Base-by-base conservation (phyloP, 2,113 vertebrate genomes). In the Pterocles gutturalis region DNA sequence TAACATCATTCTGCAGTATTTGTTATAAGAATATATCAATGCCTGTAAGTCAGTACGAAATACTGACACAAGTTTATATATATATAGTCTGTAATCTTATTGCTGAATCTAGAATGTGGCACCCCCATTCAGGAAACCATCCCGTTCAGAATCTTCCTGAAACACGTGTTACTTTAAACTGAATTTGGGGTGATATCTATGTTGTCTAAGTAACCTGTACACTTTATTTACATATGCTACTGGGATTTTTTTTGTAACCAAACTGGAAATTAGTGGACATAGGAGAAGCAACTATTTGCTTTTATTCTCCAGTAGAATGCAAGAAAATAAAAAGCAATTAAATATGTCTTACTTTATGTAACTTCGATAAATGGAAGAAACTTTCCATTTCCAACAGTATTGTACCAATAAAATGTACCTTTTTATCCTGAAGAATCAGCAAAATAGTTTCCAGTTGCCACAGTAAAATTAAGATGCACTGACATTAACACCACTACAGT, bases 291-390 rank as follows among this genome's bases (percentile, higher is more conserved):
- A 78, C 41, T 71, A 49, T 95, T 82, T 78, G 58, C 57, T 81
- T 75, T 60, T 86, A 72, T 57, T 93, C 85, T 90, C 73, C 61
- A 87, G 73, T 21, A 93, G 72, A 62, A 91, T 31, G 33, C 28
- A 86, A 76, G 64, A 89, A 93, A 96, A 94, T 57, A 90, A 85
- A 94, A 62, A 72, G 86, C 66, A 92, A 55, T 96, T 96, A 91
- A 95, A 36, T 86, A 94, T 88, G 49, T 49, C 53, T 81, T 81
- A 62, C 31, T 90, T 71, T 60, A 81, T 9, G 7, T 41, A 75
- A 88, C 60, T 92, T 91, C 61, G 76, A 46, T 73, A 84, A 86
- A 78, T 12, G 70, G 48, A 93, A 94, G 34, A 51, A 53, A 41
- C 13, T 69, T 83, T 65, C 80, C 77, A 62, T 11, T 87, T 87